Evolutionary conservation across 2,797 vertebrate genomes (phyloP).

Genomic region (Falco columbarius): DNA sequence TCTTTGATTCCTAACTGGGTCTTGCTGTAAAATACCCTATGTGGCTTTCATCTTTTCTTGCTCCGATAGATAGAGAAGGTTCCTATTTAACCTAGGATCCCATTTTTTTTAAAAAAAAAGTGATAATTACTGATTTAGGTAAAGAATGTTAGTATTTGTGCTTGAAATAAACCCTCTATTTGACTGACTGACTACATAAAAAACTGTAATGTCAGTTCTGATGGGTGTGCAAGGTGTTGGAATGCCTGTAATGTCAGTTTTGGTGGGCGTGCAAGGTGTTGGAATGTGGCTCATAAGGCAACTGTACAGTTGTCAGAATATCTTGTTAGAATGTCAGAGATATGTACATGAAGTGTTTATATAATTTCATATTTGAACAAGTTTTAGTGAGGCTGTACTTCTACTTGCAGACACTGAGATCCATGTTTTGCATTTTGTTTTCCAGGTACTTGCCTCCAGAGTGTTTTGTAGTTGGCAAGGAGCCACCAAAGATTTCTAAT

Average conservation of each 20-base stretch:
- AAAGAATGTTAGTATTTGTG: not conserved
- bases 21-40: not conserved
- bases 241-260: not conserved
- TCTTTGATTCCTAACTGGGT: not conserved
- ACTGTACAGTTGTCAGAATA: not conserved
- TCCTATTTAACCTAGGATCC: not conserved
- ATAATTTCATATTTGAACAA: not conserved
- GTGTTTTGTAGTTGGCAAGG: slow-evolving; percentile 99
- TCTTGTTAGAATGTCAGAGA: not conserved
- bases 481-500: slow-evolving; percentile 99
- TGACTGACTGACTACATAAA: not conserved
- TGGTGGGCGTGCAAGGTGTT: not conserved
- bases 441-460: slow-evolving; percentile 97
- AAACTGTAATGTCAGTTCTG: not conserved
- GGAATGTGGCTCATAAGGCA: not conserved
- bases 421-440: not conserved
- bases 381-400: not conserved
- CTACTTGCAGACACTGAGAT: not conserved
- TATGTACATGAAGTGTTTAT: not conserved
- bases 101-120: not conserved
- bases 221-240: not conserved
- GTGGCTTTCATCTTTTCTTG: not conserved
- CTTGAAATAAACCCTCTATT: not conserved
- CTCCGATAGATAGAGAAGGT: not conserved
- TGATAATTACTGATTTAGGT: not conserved